Evolutionary conservation across 1,140 invertebrate genomes (phyloP).

Genomic region (Periplaneta americana): DNA sequence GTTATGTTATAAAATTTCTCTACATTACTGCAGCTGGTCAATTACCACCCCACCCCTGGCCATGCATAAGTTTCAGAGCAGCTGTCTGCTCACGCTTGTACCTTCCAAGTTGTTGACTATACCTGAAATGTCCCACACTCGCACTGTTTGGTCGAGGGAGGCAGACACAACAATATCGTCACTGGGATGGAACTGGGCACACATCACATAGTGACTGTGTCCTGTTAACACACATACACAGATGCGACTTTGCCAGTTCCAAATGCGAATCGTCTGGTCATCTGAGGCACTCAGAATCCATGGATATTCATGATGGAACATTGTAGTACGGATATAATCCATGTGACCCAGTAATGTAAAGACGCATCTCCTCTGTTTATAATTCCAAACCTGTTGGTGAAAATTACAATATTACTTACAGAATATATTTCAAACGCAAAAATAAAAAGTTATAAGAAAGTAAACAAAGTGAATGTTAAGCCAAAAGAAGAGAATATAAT

Average conservation of each 20-base stretch:
- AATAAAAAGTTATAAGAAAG: no score
- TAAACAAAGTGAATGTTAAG: no score
- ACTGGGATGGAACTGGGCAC: conserved; percentile 94
- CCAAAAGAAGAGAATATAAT: no score
- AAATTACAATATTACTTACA: no score
- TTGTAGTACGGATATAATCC: conserved; percentile 96
- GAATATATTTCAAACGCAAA: no score
- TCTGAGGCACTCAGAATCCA: conserved; percentile 98
- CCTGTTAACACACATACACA: conserved; percentile 95
- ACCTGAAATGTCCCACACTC: conserved; percentile 99
- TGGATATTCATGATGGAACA: conserved; percentile 98
- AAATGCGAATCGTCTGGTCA: conserved; percentile 97
- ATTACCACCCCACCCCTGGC: no score
- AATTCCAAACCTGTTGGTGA: no score
- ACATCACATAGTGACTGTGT: conserved; percentile 99
- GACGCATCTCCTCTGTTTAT: conserved; percentile 94
- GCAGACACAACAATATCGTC: conserved; percentile 97
- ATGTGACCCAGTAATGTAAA: conserved; percentile 97
- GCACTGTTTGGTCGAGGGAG: conserved; percentile 95
- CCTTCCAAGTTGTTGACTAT: background rate
- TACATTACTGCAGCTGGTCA: no score
- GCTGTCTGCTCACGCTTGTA: background rate
- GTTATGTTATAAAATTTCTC: no score
- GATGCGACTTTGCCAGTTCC: conserved; percentile 99
- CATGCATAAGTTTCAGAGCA: no score